phyloP scores from a whole-genome alignment of 2,797 vertebrate species.

The Odontamblyopus lacepedii region DNA sequence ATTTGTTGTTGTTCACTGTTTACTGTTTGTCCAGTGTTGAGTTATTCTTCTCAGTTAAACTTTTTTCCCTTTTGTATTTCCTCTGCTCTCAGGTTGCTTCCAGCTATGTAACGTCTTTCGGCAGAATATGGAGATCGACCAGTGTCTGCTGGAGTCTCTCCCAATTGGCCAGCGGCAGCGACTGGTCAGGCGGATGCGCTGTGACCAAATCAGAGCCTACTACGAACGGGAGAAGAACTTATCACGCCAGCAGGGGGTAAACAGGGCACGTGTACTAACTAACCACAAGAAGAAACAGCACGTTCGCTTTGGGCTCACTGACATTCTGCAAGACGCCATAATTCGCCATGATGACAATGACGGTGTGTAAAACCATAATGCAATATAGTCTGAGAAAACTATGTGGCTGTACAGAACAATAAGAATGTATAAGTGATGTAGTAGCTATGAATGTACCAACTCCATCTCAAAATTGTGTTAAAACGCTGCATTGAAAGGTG shows the following conservation, averaged over 20 bases:
- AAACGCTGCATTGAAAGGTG: too few species aligned
- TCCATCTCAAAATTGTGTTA: not conserved
- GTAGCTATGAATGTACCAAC: not conserved
- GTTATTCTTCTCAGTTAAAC: not conserved
- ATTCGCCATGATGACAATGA: conserved; percentile 90
- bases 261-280: conserved; percentile 47
- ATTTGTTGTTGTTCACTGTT: not conserved
- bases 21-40: not conserved
- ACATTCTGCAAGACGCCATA: conserved; percentile 88
- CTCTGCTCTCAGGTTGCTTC: conserved; percentile 87
- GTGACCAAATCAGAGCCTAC: conserved; percentile 92
- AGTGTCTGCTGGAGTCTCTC: conserved; percentile 97
- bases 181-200: conserved; percentile 93
- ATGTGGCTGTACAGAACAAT: not conserved
- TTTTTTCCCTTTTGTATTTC: not conserved
- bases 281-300: conserved; percentile 74
- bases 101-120: conserved; percentile 98
- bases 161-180: conserved; percentile 92
- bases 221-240: conserved; percentile 89
- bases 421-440: not conserved
- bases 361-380: conserved; percentile 71
- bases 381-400: not conserved
- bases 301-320: conserved; percentile 77
- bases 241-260: conserved; percentile 78
- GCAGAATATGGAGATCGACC: conserved; percentile 99